Conservation (phyloP, 1,140 invertebrate species). For the Mycetomoellerius zeteki region DNA sequence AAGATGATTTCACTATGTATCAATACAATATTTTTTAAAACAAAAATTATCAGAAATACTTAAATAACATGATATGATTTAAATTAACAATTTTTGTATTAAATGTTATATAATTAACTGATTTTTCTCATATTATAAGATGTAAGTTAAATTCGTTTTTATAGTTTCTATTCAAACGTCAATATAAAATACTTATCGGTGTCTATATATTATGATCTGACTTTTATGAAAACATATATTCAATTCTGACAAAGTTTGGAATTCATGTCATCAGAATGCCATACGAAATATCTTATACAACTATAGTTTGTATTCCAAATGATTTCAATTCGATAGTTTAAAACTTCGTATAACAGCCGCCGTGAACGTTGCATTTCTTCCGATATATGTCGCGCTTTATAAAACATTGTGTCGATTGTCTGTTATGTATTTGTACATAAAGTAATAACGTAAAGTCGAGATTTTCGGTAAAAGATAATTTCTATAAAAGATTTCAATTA, state of each 20-base stretch:
- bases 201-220: not conserved
- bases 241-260: not conserved
- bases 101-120: conserved; percentile 4
- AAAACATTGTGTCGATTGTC: not conserved
- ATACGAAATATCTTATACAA: not conserved
- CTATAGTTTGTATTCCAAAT: conserved; percentile 19
- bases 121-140: not conserved
- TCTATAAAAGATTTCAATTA: no score
- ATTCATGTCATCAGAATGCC: conserved; percentile 1
- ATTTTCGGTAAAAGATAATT: not conserved
- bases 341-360: not conserved
- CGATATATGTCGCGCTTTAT: not conserved
- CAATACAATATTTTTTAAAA: not conserved
- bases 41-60: not conserved
- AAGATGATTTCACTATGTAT: not conserved
- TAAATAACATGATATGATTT: not conserved
- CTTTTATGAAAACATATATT: conserved; percentile 16
- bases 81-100: not conserved
- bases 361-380: not conserved
- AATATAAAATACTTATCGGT: not conserved
- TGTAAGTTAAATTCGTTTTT: not conserved
- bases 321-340: conserved; percentile 12
- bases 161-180: not conserved
- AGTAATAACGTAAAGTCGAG: not conserved
- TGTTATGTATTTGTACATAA: not conserved